These are phyloP conservation scores for Orthonychiurus folsomi DNA, from an alignment of 2,888 invertebrate genomes.

Conservation along the genomic window DNA sequence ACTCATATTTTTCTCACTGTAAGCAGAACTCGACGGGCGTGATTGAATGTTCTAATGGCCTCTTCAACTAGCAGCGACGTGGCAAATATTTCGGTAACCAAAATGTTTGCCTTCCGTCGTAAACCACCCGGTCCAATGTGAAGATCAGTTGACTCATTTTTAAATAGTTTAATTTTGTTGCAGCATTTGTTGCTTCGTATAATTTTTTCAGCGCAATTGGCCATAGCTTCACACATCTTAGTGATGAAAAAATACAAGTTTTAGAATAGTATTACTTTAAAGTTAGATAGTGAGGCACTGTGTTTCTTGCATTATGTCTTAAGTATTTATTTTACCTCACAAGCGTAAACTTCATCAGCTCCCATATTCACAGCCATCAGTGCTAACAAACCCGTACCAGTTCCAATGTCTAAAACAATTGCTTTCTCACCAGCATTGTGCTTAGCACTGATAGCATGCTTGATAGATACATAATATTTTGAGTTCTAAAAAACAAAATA, in stretches of 20 bases:
- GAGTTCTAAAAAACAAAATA: constrained; percentile 58
- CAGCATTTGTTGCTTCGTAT: constrained; percentile 66
- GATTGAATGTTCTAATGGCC: constrained; percentile 79
- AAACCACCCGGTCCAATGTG: constrained; percentile 67
- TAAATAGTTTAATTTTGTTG: constrained; percentile 68
- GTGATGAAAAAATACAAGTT: background rate
- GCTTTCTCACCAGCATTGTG: constrained; percentile 63
- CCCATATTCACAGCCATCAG: constrained; percentile 91
- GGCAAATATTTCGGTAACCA: constrained; percentile 95
- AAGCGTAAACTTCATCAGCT: constrained; percentile 82
- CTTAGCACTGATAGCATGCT: constrained; percentile 65
- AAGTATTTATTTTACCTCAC: constrained; percentile 65
- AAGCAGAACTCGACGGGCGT: constrained; percentile 71
- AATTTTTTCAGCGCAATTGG: constrained; percentile 74
- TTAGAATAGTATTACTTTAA: background rate
- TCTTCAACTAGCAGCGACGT: constrained; percentile 97
- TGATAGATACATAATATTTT: constrained; percentile 75
- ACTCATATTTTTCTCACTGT: constrained; percentile 48
- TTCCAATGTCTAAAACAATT: constrained; percentile 90
- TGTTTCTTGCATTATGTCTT: background rate
- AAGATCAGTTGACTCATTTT: constrained; percentile 78
- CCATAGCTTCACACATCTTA: constrained; percentile 52
- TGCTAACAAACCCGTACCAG: constrained; percentile 88
- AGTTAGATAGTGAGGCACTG: background rate
- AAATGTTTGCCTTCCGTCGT: constrained; percentile 68